These are phyloP conservation scores for Spongia lamella DNA, from an alignment of 37 sponge, comb jelly and placozoan genomes.

Conservation along the genomic window DNA sequence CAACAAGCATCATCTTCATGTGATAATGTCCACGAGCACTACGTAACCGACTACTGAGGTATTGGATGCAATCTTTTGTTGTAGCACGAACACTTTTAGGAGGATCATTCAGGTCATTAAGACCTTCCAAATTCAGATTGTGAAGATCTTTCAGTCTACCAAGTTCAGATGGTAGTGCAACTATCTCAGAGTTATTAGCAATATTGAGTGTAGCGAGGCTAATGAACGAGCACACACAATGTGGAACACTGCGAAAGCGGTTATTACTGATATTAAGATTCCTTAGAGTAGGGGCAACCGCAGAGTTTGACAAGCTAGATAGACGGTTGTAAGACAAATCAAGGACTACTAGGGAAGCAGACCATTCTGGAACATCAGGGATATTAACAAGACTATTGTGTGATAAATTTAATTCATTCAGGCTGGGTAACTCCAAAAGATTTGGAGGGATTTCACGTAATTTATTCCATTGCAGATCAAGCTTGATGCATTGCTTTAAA, in stretches of 20 bases:
- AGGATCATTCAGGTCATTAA: constrained; percentile 85
- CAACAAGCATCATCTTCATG: constrained; percentile 94
- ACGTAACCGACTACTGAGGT: constrained; percentile 82
- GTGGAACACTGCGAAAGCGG: constrained; percentile 64
- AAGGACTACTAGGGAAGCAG: constrained; percentile 70
- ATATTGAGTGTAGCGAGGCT: constrained; percentile 62
- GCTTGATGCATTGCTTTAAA: constrained; percentile 40
- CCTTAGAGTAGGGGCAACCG: constrained; percentile 62
- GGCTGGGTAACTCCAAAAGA: constrained; percentile 78
- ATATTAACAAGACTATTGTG: constrained; percentile 73
- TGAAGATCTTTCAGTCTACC: constrained; percentile 64
- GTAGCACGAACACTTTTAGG: constrained; percentile 49
- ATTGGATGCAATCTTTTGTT: constrained; percentile 66
- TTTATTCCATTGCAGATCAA: constrained; percentile 76
- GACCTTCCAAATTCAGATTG: constrained; percentile 47
- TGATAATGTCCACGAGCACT: constrained; percentile 71
- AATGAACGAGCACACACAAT: constrained; percentile 77
- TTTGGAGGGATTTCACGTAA: constrained; percentile 64
- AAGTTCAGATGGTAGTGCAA: constrained; percentile 72
- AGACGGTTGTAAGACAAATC: constrained; percentile 81
- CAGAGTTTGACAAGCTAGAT: constrained; percentile 57
- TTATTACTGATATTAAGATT: constrained; percentile 78
- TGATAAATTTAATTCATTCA: constrained; percentile 75
- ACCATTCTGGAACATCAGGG: constrained; percentile 75
- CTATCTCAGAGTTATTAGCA: constrained; percentile 72